Base-by-base conservation (phyloP, 1,140 invertebrate genomes). In the Olivierus martensii region DNA sequence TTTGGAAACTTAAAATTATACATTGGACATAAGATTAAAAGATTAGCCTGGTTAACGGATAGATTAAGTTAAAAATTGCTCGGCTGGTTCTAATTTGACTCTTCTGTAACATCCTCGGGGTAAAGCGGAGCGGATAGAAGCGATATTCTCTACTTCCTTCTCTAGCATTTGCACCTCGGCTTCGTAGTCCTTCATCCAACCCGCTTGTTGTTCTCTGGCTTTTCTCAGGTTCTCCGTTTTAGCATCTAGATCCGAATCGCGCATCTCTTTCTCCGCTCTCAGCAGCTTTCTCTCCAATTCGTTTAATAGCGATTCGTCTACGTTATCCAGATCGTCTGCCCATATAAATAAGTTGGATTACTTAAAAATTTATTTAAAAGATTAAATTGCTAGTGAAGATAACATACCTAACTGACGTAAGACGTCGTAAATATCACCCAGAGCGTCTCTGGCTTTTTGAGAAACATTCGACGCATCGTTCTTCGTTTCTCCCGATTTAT, bases 401-500 rank as follows among this genome's bases (percentile, higher is more conserved):
- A 10, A 34, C 22, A 34, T 46, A 55, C 53, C 53, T n/a, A 55
- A 50, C 6, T 48, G 52, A 41, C 49, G 48, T 21, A 83, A 77
- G 52, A 94, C 93, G 41, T 79, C 77, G 44, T 82, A 75, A 3
- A 94, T 76, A 51, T 87, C 81, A 4, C 75, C 72, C 18, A 89
- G 68, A 14, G 88, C 83, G 62, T 85, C 83, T 14, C 79, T 71
- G 0, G 92, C 87, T 71, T 84, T 82, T 55, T 81, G 78, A 37
- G 79, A 77, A 0, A 86, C 84, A 57, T 83, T 77, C 44, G 76
- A 69, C 0, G 87, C 83, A 54, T 83, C 82, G 18, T 78, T 83
- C 65, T 87, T 87, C 3, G 88, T 87, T 73, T 87, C 79, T 21
- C 85, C 85, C n/a, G 92, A 87, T 76, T 88, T 75, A 55, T 75